Evolutionary conservation across 2,888 invertebrate genomes (phyloP).

Genomic region (Leucoma salicis): DNA sequence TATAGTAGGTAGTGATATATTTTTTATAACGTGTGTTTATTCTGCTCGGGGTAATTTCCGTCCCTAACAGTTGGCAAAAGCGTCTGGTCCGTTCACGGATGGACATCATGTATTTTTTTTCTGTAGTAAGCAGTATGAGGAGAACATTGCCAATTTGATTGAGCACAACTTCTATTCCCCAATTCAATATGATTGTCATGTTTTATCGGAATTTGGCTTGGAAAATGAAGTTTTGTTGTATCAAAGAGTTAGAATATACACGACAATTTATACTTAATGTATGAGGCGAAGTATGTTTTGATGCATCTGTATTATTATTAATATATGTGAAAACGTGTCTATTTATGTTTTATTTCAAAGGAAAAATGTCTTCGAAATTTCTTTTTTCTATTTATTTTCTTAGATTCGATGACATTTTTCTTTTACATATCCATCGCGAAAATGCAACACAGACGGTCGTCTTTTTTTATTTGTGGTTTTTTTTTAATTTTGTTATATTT

Average conservation of each 20-base stretch:
- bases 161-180: not conserved
- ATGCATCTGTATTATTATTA: slow-evolving; percentile 66
- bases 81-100: no score
- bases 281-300: slow-evolving; percentile 55
- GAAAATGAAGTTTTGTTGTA: slow-evolving; percentile 6
- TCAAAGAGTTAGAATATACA: slow-evolving; percentile 2
- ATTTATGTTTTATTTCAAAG: not conserved
- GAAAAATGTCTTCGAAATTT: not conserved
- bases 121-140: no score
- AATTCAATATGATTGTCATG: not conserved
- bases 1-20: no score
- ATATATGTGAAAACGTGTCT: slow-evolving; percentile 50
- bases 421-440: slow-evolving; percentile 54
- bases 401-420: slow-evolving; percentile 39
- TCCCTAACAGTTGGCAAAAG: no score
- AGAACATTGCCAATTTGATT: not conserved
- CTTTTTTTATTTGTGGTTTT: slow-evolving; percentile 27
- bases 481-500: slow-evolving; percentile 26
- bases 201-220: slow-evolving; percentile 3
- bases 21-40: no score
- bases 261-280: not conserved
- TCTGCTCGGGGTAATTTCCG: no score
- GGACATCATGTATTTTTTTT: no score
- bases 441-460: slow-evolving; percentile 82
- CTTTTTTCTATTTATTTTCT: not conserved